Conservation (phyloP, 2,888 invertebrate species). For the Tinea pellionella region DNA sequence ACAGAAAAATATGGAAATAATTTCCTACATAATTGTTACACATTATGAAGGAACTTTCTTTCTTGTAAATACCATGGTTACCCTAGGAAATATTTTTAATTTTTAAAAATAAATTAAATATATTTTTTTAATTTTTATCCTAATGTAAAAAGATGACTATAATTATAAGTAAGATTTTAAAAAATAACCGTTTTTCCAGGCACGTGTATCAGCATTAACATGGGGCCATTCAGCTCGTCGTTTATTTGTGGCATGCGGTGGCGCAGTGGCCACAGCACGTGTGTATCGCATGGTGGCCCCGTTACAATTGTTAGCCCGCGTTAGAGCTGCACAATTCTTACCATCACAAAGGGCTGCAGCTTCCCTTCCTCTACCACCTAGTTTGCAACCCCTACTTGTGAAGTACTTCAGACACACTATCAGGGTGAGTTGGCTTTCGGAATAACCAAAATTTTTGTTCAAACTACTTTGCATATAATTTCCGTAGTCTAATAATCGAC, state of each 20-base stretch:
- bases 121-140: too few species aligned
- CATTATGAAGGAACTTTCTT: too few species aligned
- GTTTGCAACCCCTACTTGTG: conserved; percentile 85
- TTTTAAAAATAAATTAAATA: too few species aligned
- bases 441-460: too few species aligned
- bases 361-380: conserved; percentile 86
- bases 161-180: too few species aligned
- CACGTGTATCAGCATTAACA: conserved; percentile 91
- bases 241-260: conserved; percentile 93
- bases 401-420: conserved; percentile 94
- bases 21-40: too few species aligned
- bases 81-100: too few species aligned
- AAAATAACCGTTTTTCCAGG: conserved; percentile 46
- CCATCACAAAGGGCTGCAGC: conserved; percentile 80
- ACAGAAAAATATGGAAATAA: too few species aligned
- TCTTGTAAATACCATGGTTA: too few species aligned
- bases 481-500: too few species aligned
- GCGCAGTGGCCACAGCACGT: conserved; percentile 93
- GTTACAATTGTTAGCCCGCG: conserved; percentile 87
- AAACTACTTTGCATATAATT: too few species aligned
- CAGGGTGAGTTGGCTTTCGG: conserved; percentile 70
- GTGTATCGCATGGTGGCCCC: conserved; percentile 91
- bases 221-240: conserved; percentile 99
- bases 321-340: conserved; percentile 81
- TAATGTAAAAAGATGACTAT: too few species aligned